These are phyloP conservation scores for Hycleus phaleratus DNA, from an alignment of 1,140 invertebrate genomes.

Conservation along the genomic window DNA sequence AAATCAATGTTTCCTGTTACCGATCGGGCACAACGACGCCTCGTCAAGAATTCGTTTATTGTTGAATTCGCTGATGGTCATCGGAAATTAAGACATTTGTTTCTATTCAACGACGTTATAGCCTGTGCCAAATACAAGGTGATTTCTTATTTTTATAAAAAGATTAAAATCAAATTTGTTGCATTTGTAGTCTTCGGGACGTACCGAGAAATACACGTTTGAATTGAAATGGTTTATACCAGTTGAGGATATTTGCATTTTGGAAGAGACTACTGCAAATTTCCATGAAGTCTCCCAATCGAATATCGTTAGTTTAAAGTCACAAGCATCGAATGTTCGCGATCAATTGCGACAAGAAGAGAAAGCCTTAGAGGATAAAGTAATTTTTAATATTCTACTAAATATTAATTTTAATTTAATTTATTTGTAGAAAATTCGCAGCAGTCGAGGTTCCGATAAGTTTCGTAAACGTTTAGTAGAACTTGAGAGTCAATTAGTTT, in stretches of 20 bases:
- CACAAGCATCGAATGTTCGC: conserved; percentile 75
- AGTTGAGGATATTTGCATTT: conserved; percentile 64
- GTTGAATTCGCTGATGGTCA: conserved; percentile 83
- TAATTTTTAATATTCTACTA: conserved; percentile 18
- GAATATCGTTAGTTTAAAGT: conserved; percentile 77
- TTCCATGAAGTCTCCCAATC: conserved; percentile 64
- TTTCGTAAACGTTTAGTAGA: conserved; percentile 82
- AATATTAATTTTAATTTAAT: conserved; percentile 1
- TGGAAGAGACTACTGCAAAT: conserved; percentile 61
- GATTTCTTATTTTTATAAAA: not conserved
- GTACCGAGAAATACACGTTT: conserved; percentile 78
- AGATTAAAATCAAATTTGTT: not conserved
- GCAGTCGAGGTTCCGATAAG: conserved; percentile 71
- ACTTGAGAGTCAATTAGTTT: conserved; percentile 78
- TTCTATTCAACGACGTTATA: conserved; percentile 91
- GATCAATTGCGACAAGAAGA: conserved; percentile 74
- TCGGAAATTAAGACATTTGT: conserved; percentile 84
- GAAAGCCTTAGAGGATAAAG: conserved; percentile 55
- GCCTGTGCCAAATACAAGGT: conserved; percentile 93
- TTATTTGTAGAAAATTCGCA: conserved; percentile 47
- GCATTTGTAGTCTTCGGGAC: conserved; percentile 56
- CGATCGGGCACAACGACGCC: conserved; percentile 70
- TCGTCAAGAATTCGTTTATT: conserved; percentile 92
- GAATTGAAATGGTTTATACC: conserved; percentile 90
- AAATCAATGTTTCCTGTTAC: conserved; percentile 77